These are phyloP conservation scores for Hepsetus odoe DNA, from an alignment of 2,113 vertebrate genomes.

Conservation along the genomic window DNA sequence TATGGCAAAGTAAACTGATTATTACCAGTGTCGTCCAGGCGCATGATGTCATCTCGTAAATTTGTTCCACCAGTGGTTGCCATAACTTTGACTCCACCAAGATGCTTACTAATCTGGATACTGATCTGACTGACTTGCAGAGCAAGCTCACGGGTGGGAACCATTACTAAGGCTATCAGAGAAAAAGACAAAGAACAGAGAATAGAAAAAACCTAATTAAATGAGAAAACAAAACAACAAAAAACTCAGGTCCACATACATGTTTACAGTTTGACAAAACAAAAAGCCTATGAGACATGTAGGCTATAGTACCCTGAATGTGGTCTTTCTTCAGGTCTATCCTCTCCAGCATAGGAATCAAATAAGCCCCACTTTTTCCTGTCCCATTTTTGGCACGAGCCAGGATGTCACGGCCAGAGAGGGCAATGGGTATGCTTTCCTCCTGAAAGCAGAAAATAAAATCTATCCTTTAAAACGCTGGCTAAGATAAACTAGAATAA, in stretches of 20 bases:
- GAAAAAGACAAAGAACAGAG: conserved; percentile 1
- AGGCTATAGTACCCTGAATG: conserved; percentile 70
- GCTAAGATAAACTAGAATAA: background rate
- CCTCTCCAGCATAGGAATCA: conserved; percentile 80
- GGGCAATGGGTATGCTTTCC: conserved; percentile 81
- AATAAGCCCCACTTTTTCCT: conserved; percentile 80
- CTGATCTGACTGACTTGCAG: conserved; percentile 82
- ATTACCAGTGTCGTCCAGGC: conserved; percentile 78
- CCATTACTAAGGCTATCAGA: conserved; percentile 75
- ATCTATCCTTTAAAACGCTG: background rate
- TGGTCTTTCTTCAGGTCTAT: conserved; percentile 81
- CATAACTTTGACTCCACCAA: conserved; percentile 81
- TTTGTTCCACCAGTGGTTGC: conserved; percentile 81
- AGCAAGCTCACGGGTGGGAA: conserved; percentile 80
- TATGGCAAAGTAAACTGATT: background rate
- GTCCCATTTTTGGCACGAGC: conserved; percentile 81
- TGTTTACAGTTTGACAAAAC: background rate
- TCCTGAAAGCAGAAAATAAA: conserved; percentile 63
- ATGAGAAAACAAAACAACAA: background rate
- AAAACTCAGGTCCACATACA: background rate
- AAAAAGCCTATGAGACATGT: background rate
- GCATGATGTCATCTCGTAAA: conserved; percentile 81
- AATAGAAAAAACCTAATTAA: background rate
- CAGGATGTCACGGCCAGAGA: conserved; percentile 79
- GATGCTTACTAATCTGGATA: conserved; percentile 81